Percentiles rank a stretch among this genome's conserved stretches.
phyloP scores from a whole-genome alignment of 2,113 vertebrate species.

The Hystrix brachyura region DNA sequence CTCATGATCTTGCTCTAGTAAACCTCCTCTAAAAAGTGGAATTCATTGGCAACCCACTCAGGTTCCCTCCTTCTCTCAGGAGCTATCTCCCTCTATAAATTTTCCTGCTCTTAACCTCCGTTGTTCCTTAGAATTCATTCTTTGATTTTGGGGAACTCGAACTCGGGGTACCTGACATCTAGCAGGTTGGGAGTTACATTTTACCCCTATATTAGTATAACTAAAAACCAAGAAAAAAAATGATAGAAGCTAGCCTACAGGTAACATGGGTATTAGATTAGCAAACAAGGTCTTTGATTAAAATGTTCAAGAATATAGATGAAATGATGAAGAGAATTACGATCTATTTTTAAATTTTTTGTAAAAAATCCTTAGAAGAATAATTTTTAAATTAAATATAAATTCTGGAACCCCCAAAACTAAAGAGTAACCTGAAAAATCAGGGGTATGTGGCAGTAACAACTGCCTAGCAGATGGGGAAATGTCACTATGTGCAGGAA shows the following conservation, averaged over 20 bases:
- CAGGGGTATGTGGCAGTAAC: not conserved
- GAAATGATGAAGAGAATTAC: not conserved
- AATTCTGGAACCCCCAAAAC: conserved; percentile 20
- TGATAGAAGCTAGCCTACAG: not conserved
- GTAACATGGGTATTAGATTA: not conserved
- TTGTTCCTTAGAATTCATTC: too few species aligned
- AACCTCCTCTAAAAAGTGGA: too few species aligned
- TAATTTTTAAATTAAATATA: not conserved
- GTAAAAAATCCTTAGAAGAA: not conserved
- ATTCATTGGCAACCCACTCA: too few species aligned
- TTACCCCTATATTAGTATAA: too few species aligned
- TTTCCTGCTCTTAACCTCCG: too few species aligned
- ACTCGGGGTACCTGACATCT: too few species aligned
- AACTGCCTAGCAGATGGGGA: not conserved
- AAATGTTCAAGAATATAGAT: not conserved
- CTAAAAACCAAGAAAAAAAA: not conserved
- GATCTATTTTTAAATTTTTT: not conserved
- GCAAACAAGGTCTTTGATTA: not conserved
- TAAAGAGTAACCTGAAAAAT: not conserved
- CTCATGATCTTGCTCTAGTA: too few species aligned
- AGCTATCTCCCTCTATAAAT: too few species aligned
- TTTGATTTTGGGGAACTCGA: too few species aligned
- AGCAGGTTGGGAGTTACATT: too few species aligned
- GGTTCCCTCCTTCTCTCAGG: too few species aligned
- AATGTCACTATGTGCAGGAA: accelerated